A percentile compares a stretch with the other conserved stretches of the same genome.
These are phyloP conservation scores for Leucoma salicis DNA, from an alignment of 2,888 invertebrate species.

Conservation along the genomic window DNA sequence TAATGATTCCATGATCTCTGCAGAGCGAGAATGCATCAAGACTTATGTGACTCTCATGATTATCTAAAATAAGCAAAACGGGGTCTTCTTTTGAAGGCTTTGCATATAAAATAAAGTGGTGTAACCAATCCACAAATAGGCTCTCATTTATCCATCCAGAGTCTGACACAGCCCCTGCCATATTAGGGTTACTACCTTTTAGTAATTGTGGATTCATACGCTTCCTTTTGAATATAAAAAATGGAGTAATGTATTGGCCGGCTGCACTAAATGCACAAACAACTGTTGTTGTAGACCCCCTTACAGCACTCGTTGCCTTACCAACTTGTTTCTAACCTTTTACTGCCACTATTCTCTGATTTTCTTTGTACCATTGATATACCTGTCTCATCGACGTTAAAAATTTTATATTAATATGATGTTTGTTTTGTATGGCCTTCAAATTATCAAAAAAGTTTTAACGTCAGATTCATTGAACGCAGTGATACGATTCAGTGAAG, in stretches of 20 bases:
- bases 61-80: neutral
- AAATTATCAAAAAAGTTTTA: neutral
- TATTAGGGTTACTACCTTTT: neutral
- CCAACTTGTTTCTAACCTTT: neutral
- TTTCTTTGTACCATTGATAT: constrained; percentile 1
- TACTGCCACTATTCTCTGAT: neutral
- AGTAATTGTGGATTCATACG: neutral
- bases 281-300: neutral
- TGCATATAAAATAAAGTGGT: constrained; percentile 31
- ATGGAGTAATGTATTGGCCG: neutral
- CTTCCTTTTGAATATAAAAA: neutral
- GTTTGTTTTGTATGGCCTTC: neutral
- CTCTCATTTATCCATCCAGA: constrained; percentile 39
- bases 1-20: neutral
- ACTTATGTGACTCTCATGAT: neutral
- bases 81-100: neutral
- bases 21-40: neutral
- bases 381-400: neutral
- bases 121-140: constrained; percentile 38
- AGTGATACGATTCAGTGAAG: neutral
- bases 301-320: neutral
- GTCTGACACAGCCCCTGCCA: constrained; percentile 27
- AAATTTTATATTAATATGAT: neutral
- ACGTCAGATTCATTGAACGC: neutral
- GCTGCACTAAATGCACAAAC: neutral